These are phyloP conservation scores for Melanotaenia nigrans DNA, from an alignment of 2,797 vertebrate genomes.

Conservation along the genomic window DNA sequence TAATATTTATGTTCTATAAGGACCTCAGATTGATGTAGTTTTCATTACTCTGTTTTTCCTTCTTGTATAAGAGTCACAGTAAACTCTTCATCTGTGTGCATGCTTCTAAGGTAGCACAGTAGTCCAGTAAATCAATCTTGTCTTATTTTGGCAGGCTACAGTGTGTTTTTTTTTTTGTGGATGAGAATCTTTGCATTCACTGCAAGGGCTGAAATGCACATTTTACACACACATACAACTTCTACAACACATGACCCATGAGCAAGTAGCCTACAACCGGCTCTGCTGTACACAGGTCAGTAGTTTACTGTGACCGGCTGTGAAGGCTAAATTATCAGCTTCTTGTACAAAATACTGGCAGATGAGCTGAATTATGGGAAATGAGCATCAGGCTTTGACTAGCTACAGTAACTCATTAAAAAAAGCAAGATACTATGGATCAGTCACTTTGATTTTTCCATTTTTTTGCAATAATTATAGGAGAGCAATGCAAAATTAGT, in stretches of 20 bases:
- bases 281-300: neutral
- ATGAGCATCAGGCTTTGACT: neutral
- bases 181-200: neutral
- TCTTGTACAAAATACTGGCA: neutral
- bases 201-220: neutral
- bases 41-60: neutral
- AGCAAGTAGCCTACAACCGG: neutral
- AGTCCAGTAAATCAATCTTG: neutral
- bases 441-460: conserved; percentile 1
- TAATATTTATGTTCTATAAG: neutral
- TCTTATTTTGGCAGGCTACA: neutral
- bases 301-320: neutral
- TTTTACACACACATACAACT: neutral
- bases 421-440: neutral
- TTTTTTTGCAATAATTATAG: neutral
- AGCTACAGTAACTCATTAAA: neutral
- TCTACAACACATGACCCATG: neutral
- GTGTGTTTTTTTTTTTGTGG: neutral
- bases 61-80: neutral
- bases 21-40: neutral
- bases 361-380: conserved; percentile 2
- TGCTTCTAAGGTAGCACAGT: neutral
- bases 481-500: neutral
- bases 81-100: neutral
- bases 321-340: neutral